Percentiles rank a stretch among this genome's conserved stretches.
phyloP scores from a whole-genome alignment of 2,797 vertebrate genomes.

The Lepilemur ruficaudatus region DNA sequence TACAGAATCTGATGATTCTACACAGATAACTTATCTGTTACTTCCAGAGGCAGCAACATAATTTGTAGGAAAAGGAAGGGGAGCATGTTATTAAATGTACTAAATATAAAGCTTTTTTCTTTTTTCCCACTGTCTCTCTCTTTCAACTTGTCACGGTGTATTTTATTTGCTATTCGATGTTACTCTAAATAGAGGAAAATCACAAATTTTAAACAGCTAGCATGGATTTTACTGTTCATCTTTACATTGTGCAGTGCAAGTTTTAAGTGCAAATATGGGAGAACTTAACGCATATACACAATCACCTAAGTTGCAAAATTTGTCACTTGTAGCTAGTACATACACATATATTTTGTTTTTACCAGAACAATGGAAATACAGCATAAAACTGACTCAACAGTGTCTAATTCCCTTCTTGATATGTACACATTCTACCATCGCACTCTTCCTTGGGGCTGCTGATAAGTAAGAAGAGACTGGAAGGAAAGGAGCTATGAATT shows the following conservation, averaged over 20 bases:
- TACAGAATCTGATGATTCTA: background rate
- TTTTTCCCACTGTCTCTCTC: background rate
- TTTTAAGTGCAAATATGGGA: background rate
- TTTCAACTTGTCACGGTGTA: background rate
- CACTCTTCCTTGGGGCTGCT: background rate
- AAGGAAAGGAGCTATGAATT: background rate
- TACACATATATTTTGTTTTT: background rate
- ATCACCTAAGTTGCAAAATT: background rate
- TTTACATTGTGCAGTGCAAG: background rate
- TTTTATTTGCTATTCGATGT: constrained; percentile 31
- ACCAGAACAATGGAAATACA: background rate
- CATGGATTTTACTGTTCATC: background rate
- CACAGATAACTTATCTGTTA: background rate
- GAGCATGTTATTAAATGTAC: background rate
- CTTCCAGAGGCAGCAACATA: background rate
- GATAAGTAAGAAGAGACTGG: background rate
- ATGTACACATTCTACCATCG: accelerated
- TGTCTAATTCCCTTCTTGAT: background rate
- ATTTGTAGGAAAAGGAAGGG: background rate
- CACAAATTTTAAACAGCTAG: constrained; percentile 5
- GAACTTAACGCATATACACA: background rate
- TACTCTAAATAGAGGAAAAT: background rate
- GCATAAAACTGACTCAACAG: background rate
- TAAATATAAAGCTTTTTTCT: background rate
- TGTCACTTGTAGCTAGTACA: background rate